A percentile compares a stretch with the other conserved stretches of the same genome.
These are phyloP conservation scores for Porites rus DNA, from an alignment of 92 coral and sea anemone species.

Conservation along the genomic window DNA sequence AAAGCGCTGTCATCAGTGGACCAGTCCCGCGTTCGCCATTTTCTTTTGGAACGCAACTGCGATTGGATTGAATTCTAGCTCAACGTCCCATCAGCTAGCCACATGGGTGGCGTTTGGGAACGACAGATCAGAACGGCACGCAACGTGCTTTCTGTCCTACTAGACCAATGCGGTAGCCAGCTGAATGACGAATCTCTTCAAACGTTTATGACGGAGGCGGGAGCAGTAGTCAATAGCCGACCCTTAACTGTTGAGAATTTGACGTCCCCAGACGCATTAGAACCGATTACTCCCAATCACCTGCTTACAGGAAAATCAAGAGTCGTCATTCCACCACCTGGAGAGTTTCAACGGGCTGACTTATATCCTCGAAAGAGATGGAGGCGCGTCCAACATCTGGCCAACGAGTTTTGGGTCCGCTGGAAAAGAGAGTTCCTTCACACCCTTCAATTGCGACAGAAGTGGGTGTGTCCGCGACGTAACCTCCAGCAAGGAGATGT, in stretches of 20 bases:
- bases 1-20: slow-evolving; percentile 23
- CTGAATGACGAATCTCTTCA: slow-evolving; percentile 33
- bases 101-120: slow-evolving; percentile 57
- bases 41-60: slow-evolving; percentile 20
- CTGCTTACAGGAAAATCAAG: neutral
- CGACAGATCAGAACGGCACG: slow-evolving; percentile 45
- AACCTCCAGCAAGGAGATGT: slow-evolving; percentile 2
- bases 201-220: slow-evolving; percentile 38
- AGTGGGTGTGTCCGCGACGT: slow-evolving; percentile 33
- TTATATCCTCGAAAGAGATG: slow-evolving; percentile 41
- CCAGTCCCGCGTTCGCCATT: slow-evolving; percentile 1
- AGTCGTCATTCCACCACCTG: slow-evolving; percentile 38
- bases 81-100: slow-evolving; percentile 47
- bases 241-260: slow-evolving; percentile 26
- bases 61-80: slow-evolving; percentile 46
- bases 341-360: slow-evolving; percentile 43
- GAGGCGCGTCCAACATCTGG: slow-evolving; percentile 8
- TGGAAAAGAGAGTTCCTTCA: slow-evolving; percentile 16
- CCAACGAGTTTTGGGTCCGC: slow-evolving; percentile 27
- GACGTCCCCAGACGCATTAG: slow-evolving; percentile 17
- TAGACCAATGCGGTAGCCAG: slow-evolving; percentile 26
- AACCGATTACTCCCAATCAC: slow-evolving; percentile 43
- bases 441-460: slow-evolving; percentile 31
- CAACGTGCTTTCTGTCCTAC: slow-evolving; percentile 16
- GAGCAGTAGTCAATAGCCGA: slow-evolving; percentile 35